Base-by-base conservation (phyloP, 2,888 invertebrate species). In the Branchinecta sandiegonensis region DNA sequence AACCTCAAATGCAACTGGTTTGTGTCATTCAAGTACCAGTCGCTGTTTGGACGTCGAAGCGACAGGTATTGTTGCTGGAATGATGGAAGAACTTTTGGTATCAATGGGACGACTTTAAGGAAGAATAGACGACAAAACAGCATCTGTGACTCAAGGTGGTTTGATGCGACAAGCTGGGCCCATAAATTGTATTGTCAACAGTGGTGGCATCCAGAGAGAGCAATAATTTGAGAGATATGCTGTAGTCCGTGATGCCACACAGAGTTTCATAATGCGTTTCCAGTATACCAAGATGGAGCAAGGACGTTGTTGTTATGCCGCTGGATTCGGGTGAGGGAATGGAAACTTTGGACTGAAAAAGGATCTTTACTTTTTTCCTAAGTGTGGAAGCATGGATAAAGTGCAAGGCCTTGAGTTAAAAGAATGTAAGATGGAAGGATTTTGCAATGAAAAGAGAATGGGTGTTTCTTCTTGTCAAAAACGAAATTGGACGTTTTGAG, bases 1-100 rank as follows among this genome's bases (percentile, higher is more conserved):
- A 56, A 56, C 56, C 56, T 37, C 56, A 56, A 56, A 56, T 56
- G 56, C 56, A 56, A 56, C 56, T 56, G 56, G 56, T 56, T 56
- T 56, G 56, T 17, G n/a, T 56, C 56, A 56, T 56, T 56, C 56
- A 56, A 56, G 56, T 56, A 56, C 14, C 37, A 56, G 56, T 56
- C 56, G 17, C 14, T 56, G 56, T 56, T 56, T 56, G 17, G 56
- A 56, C 56, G 8, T 56, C n/a, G 56, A 8, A 14, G 56, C 14
- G 56, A 56, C 56, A 56, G 56, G 56, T 56, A 56, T 56, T 56
- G 56, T 56, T 56, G 56, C 17, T 17, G 17, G 17, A n/a, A 56
- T 56, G 56, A 56, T 56, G 14, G 56, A 56, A 56, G 56, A 56
- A 56, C 56, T 17, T 56, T 56, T 56, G n/a, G n/a, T 8, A 8